Evolutionary conservation across 2,113 vertebrate genomes (phyloP), one percentile per base, ranked within the genome.

Genomic region (Rhynchopsitta pachyrhyncha): DNA sequence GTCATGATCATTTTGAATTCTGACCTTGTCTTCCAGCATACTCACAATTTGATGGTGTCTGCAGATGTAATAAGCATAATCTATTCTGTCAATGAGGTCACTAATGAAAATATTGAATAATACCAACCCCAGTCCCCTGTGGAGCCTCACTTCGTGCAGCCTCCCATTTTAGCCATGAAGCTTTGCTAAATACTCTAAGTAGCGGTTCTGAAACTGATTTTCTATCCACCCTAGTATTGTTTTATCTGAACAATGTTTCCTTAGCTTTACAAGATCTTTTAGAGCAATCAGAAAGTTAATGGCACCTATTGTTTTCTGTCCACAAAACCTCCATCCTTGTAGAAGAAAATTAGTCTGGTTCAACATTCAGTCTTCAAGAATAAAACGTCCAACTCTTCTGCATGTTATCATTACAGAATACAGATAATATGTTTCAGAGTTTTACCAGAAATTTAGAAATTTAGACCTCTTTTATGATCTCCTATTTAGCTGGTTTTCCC

Each of bases 91-190:
- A 70, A 9, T 84, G 88, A 78, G 78, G 84, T 90, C 85, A 79
- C 74, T 67, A 49, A 87, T 90, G 82, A 75, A 94, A 90, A 85
- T 82, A 93, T 44, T 53, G 92, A 87, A 18, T 33, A 60, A 55
- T 44, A 47, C 53, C 75, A 91, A 19, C 25, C 52, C 35, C 41
- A 42, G 76, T 41, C 8, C 49, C 53, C 29, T 41, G 64, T 44
- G 35, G 71, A 79, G 77, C 75, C 44, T 88, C 11, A 0, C 67
- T 78, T 33, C 1, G 0, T 47, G 2, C 53, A 70, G 31, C 44
- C 31, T 76, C 23, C 46, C 27, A 3, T 27, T 44, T 55, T 78
- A 41, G n/a, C 82, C 46, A 13, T 16, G 69, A 86, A 6, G 59
- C 29, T 84, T 6, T 27, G 29, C 17, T 5, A 81, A 87, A 67